Evolutionary conservation across 2,113 vertebrate genomes (phyloP).

Genomic region (Epinephelus lanceolatus): DNA sequence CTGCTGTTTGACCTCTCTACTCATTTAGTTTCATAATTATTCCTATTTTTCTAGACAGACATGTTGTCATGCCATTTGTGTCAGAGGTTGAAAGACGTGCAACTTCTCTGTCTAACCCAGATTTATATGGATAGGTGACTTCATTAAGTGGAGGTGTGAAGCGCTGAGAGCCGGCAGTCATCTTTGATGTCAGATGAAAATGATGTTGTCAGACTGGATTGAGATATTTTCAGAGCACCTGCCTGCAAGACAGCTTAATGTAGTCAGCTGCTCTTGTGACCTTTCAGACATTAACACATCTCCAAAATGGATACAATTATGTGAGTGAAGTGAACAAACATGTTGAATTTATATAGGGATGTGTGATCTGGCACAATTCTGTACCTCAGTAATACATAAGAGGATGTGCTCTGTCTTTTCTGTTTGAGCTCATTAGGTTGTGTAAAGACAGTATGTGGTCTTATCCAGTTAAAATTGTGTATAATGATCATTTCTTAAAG

Average conservation of each 20-base stretch:
- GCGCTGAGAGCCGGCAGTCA: constrained; percentile 14
- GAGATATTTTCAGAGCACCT: constrained; percentile 44
- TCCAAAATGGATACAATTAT: constrained; percentile 8
- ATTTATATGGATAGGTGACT: constrained; percentile 33
- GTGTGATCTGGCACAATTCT: not conserved
- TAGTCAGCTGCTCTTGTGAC: constrained; percentile 28
- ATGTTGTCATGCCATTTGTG: not conserved
- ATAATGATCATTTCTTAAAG: too few relatives aligned
- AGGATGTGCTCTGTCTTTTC: not conserved
- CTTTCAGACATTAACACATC: constrained; percentile 39
- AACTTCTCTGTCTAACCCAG: constrained; percentile 11
- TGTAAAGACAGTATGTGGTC: not conserved
- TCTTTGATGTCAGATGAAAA: constrained; percentile 48
- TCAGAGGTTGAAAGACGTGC: not conserved
- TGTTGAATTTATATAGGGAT: not conserved
- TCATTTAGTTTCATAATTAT: constrained; percentile 1
- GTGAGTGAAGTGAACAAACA: constrained; percentile 8
- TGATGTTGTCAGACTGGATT: constrained; percentile 54
- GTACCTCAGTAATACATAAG: not conserved
- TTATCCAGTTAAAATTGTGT: not conserved
- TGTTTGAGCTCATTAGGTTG: not conserved
- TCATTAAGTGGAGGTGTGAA: constrained; percentile 42
- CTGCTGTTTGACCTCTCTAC: constrained; percentile 35
- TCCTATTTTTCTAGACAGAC: constrained; percentile 3
- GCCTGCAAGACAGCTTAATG: constrained; percentile 4